phyloP scores from a whole-genome alignment of 2,888 invertebrate species.

The Horisme vitalbata region DNA sequence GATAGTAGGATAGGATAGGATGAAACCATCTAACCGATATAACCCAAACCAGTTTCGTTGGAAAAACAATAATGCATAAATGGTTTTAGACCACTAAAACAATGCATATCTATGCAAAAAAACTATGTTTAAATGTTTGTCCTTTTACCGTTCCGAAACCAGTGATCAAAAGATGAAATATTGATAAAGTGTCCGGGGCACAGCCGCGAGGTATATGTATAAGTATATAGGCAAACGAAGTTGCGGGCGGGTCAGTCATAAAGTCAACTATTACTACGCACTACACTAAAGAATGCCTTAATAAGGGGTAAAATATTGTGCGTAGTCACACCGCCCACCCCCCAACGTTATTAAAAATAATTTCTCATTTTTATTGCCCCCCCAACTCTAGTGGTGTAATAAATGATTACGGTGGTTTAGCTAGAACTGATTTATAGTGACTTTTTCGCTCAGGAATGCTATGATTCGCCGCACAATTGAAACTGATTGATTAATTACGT shows the following conservation, averaged over 20 bases:
- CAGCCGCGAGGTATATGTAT: conserved; percentile 72
- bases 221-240: too few species aligned
- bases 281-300: conserved; percentile 67
- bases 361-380: conserved; percentile 81
- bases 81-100: too few species aligned
- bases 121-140: too few species aligned
- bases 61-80: too few species aligned
- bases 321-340: conserved; percentile 37
- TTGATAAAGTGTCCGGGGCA: too few species aligned
- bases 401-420: conserved; percentile 55
- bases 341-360: conserved; percentile 80
- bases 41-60: too few species aligned
- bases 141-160: too few species aligned
- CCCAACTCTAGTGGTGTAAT: conserved; percentile 59
- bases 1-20: too few species aligned
- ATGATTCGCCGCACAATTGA: conserved; percentile 5
- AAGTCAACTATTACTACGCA: conserved; percentile 69
- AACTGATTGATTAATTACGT: conserved; percentile 9
- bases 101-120: too few species aligned
- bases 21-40: too few species aligned
- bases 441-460: conserved; percentile 23
- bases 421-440: conserved; percentile 36
- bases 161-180: too few species aligned
- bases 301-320: conserved; percentile 45
- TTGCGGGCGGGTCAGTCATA: too few species aligned